Base-by-base conservation (phyloP, 2,113 vertebrate species). In the Chloroceryle aenea region DNA sequence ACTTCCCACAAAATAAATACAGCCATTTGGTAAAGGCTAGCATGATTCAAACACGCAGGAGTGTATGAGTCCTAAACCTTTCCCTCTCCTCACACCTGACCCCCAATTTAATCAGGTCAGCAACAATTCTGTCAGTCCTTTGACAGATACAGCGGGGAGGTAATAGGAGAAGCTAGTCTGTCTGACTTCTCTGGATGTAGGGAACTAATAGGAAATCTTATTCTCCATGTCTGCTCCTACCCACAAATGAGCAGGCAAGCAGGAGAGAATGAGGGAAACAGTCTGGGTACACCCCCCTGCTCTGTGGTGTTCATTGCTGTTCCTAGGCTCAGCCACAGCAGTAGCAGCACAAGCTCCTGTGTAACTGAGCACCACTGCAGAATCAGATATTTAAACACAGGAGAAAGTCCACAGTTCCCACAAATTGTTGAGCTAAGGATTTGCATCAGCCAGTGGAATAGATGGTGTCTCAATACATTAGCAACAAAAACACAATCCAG, bases 241-340 rank as follows among this genome's bases (percentile, higher is more conserved):
- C 29, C 50, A 48, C 14, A 17, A 42, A 91, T 38, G 9, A 66
- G 16, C 14, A 50, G 13, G 9, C 5, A 5, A 56, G 48, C 18
- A 34, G n/a, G 12, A 79, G 20, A 61, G 64, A 80, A 79, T 61
- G 17, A 20, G 12, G 61, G 17, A 52, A 75, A 58, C 7, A 43
- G 17, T 12, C 10, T 67, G 52, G 30, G 4, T 32, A 55, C 13
- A n/a, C 9, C 23, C 55, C n/a, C 12, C 9, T 7, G 2, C 32
- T 7, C 7, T 4, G 2, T 53, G 6, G 22, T 32, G 8, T 16
- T 2, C 16, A 36, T 18, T 1, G 0, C 50, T 48, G 11, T n/a
- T 84, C 21, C 27, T 18, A 27, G 7, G 12, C 12, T 83, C 30
- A 53, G 19, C 38, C 5, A 21, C 27, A 69, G 29, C 14, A 38